A percentile compares a stretch with the other conserved stretches of the same genome.
Evolutionary conservation across 1,140 invertebrate genomes (phyloP).

Genomic region (Aradophagus sp.): DNA sequence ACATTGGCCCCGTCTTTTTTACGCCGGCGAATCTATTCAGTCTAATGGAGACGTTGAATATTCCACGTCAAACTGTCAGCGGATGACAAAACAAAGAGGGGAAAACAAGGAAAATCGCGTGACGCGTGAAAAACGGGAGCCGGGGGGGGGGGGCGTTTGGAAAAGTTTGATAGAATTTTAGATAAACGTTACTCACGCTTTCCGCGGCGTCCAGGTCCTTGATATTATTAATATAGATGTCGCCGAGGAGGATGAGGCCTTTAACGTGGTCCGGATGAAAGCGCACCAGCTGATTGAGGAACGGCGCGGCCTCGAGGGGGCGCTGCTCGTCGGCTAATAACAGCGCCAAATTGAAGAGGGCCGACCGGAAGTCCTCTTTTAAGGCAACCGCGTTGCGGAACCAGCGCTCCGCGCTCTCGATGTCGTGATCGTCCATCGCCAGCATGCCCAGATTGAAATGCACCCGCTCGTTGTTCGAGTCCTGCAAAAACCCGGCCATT

Average conservation of each 20-base stretch:
- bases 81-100: no score
- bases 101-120: no score
- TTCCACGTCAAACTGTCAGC: no score
- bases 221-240: constrained; percentile 97
- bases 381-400: constrained; percentile 90
- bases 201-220: constrained; percentile 95
- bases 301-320: constrained; percentile 93
- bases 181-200: constrained; percentile 87
- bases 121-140: no score
- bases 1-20: no score
- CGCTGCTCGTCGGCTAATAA: constrained; percentile 90
- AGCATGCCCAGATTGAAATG: constrained; percentile 97
- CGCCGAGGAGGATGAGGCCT: constrained; percentile 93
- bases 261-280: constrained; percentile 96
- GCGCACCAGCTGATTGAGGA: constrained; percentile 92
- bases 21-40: no score
- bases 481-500: no score
- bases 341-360: constrained; percentile 95
- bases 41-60: no score
- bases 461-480: constrained; percentile 87
- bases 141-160: no score
- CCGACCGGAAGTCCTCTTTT: constrained; percentile 90
- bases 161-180: no score
- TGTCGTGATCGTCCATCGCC: constrained; percentile 94
- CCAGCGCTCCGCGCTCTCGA: constrained; percentile 90